Evolutionary conservation across 1,140 invertebrate genomes (phyloP), one percentile per base, ranked within the genome.

Genomic region (Zelostemma sp.): DNA sequence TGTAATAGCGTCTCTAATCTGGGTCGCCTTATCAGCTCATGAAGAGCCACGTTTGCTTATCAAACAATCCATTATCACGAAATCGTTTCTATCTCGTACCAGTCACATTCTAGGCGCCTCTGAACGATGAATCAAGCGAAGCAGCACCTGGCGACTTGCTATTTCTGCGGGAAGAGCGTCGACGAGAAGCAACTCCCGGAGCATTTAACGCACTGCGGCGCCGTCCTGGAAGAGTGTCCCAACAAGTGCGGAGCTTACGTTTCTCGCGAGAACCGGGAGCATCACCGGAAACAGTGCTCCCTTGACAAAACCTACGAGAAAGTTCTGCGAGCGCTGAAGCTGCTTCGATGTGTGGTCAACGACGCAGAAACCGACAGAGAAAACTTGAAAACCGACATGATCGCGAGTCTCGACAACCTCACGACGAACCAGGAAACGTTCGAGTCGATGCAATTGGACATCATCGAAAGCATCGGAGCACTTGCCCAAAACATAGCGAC

Each of bases 191-290:
- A 69, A 63, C 79, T 85, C 5, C 70, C 90, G 86, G 88, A 87
- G 47, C 91, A 93, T 49, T 69, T 91, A 28, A 88, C 88, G 35
- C 86, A 89, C 53, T 93, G 91, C 60, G 89, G 89, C 6, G 89
- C 89, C 45, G 90, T 92, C 1, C 65, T 92, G 40, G 89, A 91
- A 71, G 88, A 90, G 74, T 93, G 91, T 56, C 86, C 88, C 0
- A 83, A 88, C 59, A 86, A 88, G 35, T 93, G 91, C 57, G 89
- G 89, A 0, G 88, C 87, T n/a, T 92, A 90, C 79, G 84, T 92
- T 11, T 87, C 89, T 33, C 82, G 91, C 41, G 88, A 86, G 45
- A 86, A 87, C 17, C 86, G 88, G 72, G 81, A 87, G 17, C 17
- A 40, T 41, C 19, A 19, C 21, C 5, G 14, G 11, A 18, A 31